Evolutionary conservation across 2,888 invertebrate species (phyloP), one percentile per base, ranked within the genome.

Genomic region (Aplocera efformata): DNA sequence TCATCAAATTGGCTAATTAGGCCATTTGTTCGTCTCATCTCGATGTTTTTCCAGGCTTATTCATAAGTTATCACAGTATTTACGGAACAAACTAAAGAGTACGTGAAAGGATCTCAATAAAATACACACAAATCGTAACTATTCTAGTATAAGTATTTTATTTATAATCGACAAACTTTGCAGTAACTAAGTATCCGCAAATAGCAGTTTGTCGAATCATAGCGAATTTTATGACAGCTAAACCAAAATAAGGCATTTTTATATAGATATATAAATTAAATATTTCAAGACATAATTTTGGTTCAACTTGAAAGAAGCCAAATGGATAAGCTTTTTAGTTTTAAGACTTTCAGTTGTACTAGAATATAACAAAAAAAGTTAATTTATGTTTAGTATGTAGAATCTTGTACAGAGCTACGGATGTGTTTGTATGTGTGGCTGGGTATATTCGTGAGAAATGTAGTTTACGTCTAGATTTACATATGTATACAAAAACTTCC

Each of bases 231-330:
- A 60, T 34, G 70, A 67, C 76, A 79, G 77, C 77, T 49, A 73
- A 78, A 85, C 84, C 84, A 84, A 84, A 84, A 68, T 79, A 79
- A 76, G 72, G 77, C 78, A 81, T 81, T 82, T 76, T 63, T 67
- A 49, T 56, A 58, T 63, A 52, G 64, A 62, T 59, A 56, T 52
- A 56, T 71, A 74, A 62, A 63, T 64, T 67, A 69, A 67, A 71
- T 67, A 67, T 63, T 56, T 73, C 85, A 85, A 85, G 86, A 84
- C 86, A 83, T 85, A 81, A 84, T 72, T 77, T 72, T 76, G 71
- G 85, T 88, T 88, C 88, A 86, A 88, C 88, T 88, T 86, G 78
- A 86, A 86, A 86, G 88, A 88, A 88, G 88, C 88, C 88, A 88
- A 88, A 88, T 82, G 68, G 78, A 74, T 70, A 80, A 84, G 83